A percentile compares a stretch with the other conserved stretches of the same genome.
These are phyloP conservation scores for Zophobas morio DNA, from an alignment of 1,140 invertebrate species.

Conservation along the genomic window DNA sequence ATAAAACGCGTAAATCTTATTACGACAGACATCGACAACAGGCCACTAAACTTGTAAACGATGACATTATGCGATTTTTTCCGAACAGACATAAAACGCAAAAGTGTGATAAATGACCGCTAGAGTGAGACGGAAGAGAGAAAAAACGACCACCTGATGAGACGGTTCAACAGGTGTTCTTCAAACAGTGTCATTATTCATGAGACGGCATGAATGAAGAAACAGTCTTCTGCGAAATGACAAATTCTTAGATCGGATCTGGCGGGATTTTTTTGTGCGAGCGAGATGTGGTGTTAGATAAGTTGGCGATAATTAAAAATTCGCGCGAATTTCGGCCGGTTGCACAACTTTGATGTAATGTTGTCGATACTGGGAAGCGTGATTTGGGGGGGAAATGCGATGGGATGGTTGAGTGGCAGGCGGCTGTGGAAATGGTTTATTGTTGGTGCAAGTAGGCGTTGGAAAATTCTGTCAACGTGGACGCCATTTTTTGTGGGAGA, in stretches of 20 bases:
- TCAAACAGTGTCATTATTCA: not conserved
- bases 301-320: not conserved
- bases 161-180: not conserved
- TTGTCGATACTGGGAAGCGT: no score
- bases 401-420: no score
- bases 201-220: not conserved
- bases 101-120: not conserved
- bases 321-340: not conserved
- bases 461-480: no score
- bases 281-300: no score
- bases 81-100: not conserved
- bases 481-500: no score
- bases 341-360: not conserved
- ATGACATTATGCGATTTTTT: slow-evolving; percentile 3
- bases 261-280: not conserved
- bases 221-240: not conserved
- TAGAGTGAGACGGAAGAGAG: not conserved
- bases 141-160: not conserved
- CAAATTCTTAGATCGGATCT: not conserved
- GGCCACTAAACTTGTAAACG: slow-evolving; percentile 1
- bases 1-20: not conserved
- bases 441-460: no score
- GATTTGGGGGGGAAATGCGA: no score
- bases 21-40: not conserved
- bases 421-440: no score